phyloP scores from a whole-genome alignment of 2,113 vertebrate species.

The Pseudorasbora parva region DNA sequence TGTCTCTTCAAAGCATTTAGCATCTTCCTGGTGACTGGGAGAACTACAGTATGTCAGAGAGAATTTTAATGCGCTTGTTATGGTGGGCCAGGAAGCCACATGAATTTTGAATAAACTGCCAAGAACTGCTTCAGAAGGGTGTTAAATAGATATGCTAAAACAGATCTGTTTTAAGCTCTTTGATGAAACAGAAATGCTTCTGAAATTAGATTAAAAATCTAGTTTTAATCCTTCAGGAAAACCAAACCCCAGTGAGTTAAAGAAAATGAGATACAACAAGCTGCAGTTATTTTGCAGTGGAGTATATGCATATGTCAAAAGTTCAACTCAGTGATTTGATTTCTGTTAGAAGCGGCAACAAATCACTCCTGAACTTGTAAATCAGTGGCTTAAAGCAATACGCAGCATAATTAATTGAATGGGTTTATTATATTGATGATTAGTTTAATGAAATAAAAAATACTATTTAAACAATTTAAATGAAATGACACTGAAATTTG shows the following conservation, averaged over 20 bases:
- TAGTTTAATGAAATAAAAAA: too few species aligned
- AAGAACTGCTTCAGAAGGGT: conserved; percentile 14
- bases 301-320: neutral
- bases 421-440: too few species aligned
- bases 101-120: conserved; percentile 34
- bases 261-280: neutral
- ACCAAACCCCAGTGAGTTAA: neutral
- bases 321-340: neutral
- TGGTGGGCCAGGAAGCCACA: neutral
- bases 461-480: too few species aligned
- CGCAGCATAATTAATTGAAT: neutral
- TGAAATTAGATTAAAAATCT: neutral
- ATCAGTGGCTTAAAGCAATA: neutral
- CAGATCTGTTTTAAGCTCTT: neutral
- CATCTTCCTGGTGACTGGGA: neutral
- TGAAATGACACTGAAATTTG: too few species aligned
- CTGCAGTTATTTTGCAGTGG: neutral
- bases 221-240: neutral
- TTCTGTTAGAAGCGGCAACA: neutral
- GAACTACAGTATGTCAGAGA: neutral
- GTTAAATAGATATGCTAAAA: neutral
- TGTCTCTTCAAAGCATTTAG: neutral
- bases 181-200: conserved; percentile 1
- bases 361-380: neutral
- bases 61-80: conserved; percentile 6